These are phyloP conservation scores for Pyrrhosoma nymphula DNA, from an alignment of 2,888 invertebrate species.

Conservation along the genomic window DNA sequence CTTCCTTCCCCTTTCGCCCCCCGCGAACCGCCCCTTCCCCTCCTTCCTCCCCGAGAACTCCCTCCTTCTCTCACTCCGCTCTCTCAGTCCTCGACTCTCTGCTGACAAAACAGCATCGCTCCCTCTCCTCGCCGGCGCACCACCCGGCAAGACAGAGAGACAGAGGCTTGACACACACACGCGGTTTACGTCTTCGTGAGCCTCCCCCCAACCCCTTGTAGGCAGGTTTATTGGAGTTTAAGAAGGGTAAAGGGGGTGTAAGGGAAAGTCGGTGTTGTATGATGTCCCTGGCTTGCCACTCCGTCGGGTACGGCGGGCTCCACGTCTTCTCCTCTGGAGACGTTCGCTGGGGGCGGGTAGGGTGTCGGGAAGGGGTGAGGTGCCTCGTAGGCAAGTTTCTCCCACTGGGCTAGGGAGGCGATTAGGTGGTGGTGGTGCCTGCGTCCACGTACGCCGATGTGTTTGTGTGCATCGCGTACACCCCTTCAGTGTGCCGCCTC, in stretches of 20 bases:
- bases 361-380: not conserved
- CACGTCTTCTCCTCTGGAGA: not conserved
- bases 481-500: not conserved
- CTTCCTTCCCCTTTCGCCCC: not conserved
- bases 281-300: not conserved
- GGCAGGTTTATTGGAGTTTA: not conserved
- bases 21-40: not conserved
- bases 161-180: not conserved
- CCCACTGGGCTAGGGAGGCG: not conserved
- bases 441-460: not conserved
- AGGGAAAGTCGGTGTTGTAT: not conserved
- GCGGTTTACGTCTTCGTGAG: not conserved
- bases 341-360: not conserved
- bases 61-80: not conserved
- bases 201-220: not conserved
- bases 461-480: not conserved
- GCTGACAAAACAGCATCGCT: conserved; percentile 64
- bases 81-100: conserved; percentile 64
- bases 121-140: not conserved
- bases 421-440: not conserved
- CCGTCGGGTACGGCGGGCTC: not conserved
- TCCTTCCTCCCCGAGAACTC: not conserved
- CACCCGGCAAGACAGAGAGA: not conserved
- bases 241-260: not conserved
- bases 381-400: no score